Base-by-base conservation (phyloP, 2,888 invertebrate genomes). In the Phorcus lineatus region DNA sequence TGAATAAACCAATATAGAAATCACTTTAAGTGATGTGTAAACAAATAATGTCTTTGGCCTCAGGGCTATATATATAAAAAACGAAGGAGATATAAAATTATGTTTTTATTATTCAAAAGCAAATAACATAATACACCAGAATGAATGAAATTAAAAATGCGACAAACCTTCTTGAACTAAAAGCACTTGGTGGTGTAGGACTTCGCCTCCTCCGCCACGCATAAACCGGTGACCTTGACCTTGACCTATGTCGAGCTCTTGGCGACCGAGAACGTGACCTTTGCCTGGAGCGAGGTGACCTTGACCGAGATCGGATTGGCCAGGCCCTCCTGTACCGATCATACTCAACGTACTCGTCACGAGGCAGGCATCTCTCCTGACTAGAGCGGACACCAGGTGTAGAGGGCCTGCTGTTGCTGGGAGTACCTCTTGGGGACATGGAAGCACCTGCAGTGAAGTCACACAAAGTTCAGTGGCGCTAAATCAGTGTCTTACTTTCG, bases 181-280 rank as follows among this genome's bases (percentile, higher is more conserved):
- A 88, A 81, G 90, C 87, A 85, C 87, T 89, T 24, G 88, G 89
- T 78, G 90, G 88, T 13, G 88, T 86, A 24, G 87, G 86, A 16
- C 86, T 88, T 36, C 86, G 77, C 17, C 77, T 74, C 47, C 81
- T 53, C 70, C 80, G 70, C 54, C 81, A 80, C 19, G 55, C 79
- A 17, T 74, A 62, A 19, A 28, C 22, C 2, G 78, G 36, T 3
- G 83, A 83, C 80, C 81, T 83, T 81, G 84, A 84, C 76, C 79
- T 80, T 75, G 76, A 76, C 70, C 77, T 55, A 28, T 67, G 52
- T 28, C 53, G 22, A 24, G 70, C 24, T 40, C 31, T 19, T 0
- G 82, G 79, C 2, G 83, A 83, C 54, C 77, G 80, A 75, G 81
- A 82, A 40, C 80, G 52, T 17, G 80, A 82, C n/a, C 53, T 62